Evolutionary conservation across 2,113 vertebrate species (phyloP).

Genomic region (Daubentonia madagascariensis): DNA sequence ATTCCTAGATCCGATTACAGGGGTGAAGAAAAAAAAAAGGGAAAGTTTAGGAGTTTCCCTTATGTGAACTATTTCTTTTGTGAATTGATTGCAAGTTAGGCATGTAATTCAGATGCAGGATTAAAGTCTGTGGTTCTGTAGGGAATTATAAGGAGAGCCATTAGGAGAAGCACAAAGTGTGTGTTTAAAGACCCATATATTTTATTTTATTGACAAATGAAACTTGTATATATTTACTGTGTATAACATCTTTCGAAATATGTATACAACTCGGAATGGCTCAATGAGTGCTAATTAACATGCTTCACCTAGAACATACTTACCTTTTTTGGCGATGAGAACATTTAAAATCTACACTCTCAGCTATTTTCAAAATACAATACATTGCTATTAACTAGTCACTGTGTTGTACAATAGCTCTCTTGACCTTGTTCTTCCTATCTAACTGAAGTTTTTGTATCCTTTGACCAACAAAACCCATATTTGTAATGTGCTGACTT

Average conservation of each 20-base stretch:
- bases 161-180: background rate
- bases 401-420: background rate
- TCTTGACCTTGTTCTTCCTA: background rate
- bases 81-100: slow-evolving; percentile 50
- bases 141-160: background rate
- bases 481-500: background rate
- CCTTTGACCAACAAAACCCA: background rate
- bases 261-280: background rate
- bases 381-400: background rate
- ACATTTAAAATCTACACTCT: background rate
- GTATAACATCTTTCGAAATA: background rate
- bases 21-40: background rate
- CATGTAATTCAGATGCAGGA: slow-evolving; percentile 41
- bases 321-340: background rate
- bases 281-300: background rate
- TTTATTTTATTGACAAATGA: background rate
- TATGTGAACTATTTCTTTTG: slow-evolving; percentile 56
- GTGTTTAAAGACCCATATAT: background rate
- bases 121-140: background rate
- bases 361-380: background rate
- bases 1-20: slow-evolving; percentile 68
- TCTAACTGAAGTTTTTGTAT: background rate
- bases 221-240: background rate
- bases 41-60: slow-evolving; percentile 30
- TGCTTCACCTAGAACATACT: background rate